Base-by-base conservation (phyloP, 2,888 invertebrate species). In the Cheilosia scutellata region DNA sequence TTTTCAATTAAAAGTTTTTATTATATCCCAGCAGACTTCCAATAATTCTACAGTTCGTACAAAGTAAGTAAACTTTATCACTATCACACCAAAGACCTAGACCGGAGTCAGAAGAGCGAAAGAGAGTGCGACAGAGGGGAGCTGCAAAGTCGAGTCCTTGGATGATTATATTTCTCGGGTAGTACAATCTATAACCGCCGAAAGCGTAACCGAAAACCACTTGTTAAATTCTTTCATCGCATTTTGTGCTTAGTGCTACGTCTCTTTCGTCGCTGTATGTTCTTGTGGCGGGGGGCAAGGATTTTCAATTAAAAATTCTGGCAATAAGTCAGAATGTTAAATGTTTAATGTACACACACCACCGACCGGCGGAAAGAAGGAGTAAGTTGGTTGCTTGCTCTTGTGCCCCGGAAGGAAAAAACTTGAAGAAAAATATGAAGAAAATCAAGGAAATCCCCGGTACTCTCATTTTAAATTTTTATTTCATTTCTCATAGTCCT, bases 1-100 rank as follows among this genome's bases (percentile, higher is more conserved):
- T 82, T 86, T 86, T 86, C 86, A 86, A 86, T 86, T 86, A 86
- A 86, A 86, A 86, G 72, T 86, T 86, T 86, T 82, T 82, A 82
- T 82, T 82, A 68, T 63, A 86, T 72, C 86, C 82, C 68, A 72
- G 72, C 57, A 82, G 77, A 82, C 72, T 77, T 77, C 47, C 76
- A 86, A 84, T 82, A 82, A 86, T 82, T 86, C 76, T 58, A 71
- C 47, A 49, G 53, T 68, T 71, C 66, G 51, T 72, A 72, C 62
- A 82, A 72, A 72, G 82, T 86, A 82, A 77, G 76, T 66, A 76
- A 86, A 86, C 72, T 86, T 86, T 77, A 86, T 71, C 72, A 82
- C 82, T 75, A 77, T 77, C 68, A 51, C 66, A 79, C 47, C 33
- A 47, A 53, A 65, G 11, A 11, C 11, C 11, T 37, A 11, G 11